These are phyloP conservation scores for Gadopsis marmoratus DNA, from an alignment of 2,797 vertebrate genomes.

Conservation along the genomic window DNA sequence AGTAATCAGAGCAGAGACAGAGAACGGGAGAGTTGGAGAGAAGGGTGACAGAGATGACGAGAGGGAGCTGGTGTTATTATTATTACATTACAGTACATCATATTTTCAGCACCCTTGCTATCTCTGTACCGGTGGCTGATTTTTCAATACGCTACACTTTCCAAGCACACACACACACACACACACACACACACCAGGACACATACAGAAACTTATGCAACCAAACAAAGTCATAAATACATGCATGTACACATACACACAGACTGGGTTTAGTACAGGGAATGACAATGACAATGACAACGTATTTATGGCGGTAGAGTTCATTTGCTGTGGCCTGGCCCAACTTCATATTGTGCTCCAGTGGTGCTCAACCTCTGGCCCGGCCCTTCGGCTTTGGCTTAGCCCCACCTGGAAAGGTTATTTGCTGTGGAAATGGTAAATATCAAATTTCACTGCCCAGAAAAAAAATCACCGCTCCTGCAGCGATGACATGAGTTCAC, in stretches of 20 bases:
- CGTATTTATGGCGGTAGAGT: conserved; percentile 32
- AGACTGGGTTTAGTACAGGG: not conserved
- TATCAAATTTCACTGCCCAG: conserved; percentile 31
- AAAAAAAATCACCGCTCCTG: conserved; percentile 25
- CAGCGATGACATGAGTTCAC: conserved; percentile 8
- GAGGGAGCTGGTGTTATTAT: conserved; percentile 55
- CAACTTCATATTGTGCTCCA: conserved; percentile 43
- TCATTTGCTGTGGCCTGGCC: conserved; percentile 38
- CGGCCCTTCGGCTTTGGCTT: conserved; percentile 35
- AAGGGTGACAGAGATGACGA: conserved; percentile 35
- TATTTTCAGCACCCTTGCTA: conserved; percentile 47
- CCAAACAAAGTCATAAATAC: conserved; percentile 9
- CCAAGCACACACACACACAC: conserved; percentile 5
- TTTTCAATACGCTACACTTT: conserved; percentile 30
- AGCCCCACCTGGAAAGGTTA: conserved; percentile 51
- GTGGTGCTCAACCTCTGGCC: conserved; percentile 51
- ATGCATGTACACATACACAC: not conserved
- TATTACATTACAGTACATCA: conserved; percentile 63
- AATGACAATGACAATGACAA: conserved; percentile 39
- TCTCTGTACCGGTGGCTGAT: conserved; percentile 21
- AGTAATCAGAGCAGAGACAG: conserved; percentile 63
- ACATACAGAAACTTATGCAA: not conserved
- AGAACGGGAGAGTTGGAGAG: conserved; percentile 29
- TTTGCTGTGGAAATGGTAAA: conserved; percentile 40
- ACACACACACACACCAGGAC: conserved; percentile 1